Conservation (phyloP, 2,797 vertebrate species). For the Macropodus opercularis region DNA sequence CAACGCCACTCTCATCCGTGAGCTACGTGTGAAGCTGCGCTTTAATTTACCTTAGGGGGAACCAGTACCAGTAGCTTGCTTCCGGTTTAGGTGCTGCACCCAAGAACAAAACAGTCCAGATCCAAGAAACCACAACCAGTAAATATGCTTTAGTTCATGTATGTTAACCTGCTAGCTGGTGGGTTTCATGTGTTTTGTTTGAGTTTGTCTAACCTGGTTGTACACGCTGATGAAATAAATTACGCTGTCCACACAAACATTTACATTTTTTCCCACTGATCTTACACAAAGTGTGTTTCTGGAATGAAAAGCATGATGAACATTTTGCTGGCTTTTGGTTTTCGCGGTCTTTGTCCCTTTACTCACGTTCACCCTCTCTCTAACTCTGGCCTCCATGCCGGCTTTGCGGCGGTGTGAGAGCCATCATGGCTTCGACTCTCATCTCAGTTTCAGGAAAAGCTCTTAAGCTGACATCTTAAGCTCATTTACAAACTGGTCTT, state of each 20-base stretch:
- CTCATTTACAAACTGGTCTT: slow-evolving; percentile 74
- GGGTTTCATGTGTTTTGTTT: not conserved
- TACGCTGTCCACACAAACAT: too few species aligned
- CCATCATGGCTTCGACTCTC: slow-evolving; percentile 55
- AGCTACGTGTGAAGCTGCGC: too few species aligned
- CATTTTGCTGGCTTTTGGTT: slow-evolving; percentile 33
- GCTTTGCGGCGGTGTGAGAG: slow-evolving; percentile 51
- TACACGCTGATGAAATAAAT: too few species aligned
- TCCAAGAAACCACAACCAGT: too few species aligned
- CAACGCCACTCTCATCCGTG: too few species aligned
- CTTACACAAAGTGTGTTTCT: slow-evolving; percentile 27
- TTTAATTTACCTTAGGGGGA: too few species aligned
- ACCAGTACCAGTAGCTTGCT: too few species aligned
- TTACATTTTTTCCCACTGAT: too few species aligned
- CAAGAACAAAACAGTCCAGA: too few species aligned
- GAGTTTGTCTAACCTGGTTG: not conserved
- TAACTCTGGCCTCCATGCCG: slow-evolving; percentile 25
- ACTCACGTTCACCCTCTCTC: not conserved
- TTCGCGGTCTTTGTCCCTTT: not conserved
- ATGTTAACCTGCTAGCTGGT: not conserved
- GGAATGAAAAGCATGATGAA: slow-evolving; percentile 48
- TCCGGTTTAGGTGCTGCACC: too few species aligned
- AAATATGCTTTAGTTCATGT: too few species aligned
- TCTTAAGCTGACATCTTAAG: slow-evolving; percentile 80
- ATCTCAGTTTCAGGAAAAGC: slow-evolving; percentile 76